Evolutionary conservation across 2,113 vertebrate genomes (phyloP).

Genomic region (Catharus bicknelli): DNA sequence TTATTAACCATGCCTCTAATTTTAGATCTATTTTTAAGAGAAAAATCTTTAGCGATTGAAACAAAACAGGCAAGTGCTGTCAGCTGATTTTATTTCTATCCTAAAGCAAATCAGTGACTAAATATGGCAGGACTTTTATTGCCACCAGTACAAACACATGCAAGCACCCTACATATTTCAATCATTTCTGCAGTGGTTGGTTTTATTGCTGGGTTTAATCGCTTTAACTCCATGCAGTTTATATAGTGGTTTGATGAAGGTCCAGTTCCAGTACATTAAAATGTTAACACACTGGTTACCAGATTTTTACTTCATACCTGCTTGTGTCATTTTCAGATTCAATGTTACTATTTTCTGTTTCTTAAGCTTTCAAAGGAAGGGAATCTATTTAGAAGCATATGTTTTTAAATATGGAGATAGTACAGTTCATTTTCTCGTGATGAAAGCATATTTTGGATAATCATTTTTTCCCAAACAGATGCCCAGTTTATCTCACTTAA

Average conservation of each 20-base stretch:
- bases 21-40: background rate
- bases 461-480: conserved; percentile 73
- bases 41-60: background rate
- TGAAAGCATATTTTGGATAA: conserved; percentile 69
- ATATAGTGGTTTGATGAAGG: conserved; percentile 56
- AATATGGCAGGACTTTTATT: conserved; percentile 37
- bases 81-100: conserved; percentile 29
- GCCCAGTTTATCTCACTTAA: conserved; percentile 78
- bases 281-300: conserved; percentile 49
- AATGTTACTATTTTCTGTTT: background rate
- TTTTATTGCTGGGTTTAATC: conserved; percentile 58
- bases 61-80: background rate
- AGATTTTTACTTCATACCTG: conserved; percentile 40
- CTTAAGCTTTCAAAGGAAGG: conserved; percentile 20
- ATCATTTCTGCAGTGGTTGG: conserved; percentile 37
- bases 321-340: background rate
- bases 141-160: background rate
- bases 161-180: background rate
- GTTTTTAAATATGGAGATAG: conserved; percentile 56
- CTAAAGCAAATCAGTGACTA: conserved; percentile 15
- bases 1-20: conserved; percentile 16
- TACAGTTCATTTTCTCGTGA: conserved; percentile 63
- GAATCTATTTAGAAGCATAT: conserved; percentile 24
- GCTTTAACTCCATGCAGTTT: conserved; percentile 36
- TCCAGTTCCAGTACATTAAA: conserved; percentile 65